Base-by-base conservation (phyloP, 2,113 vertebrate species). In the zebrafish (Danio rerio) region DNA sequence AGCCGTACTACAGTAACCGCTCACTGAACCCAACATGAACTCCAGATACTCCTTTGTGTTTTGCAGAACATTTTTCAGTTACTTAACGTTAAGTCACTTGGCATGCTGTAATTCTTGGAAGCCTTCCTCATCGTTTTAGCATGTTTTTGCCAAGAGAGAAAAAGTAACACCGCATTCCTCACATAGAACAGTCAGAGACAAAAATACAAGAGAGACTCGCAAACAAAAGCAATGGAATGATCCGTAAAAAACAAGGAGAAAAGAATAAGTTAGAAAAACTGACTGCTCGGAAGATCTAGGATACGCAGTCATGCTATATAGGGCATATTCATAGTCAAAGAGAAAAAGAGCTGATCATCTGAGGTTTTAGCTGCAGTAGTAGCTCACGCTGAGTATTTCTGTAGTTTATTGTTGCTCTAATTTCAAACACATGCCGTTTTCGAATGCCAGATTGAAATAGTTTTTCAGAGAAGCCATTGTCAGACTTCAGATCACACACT, bases 131-230 rank as follows among this genome's bases (percentile, higher is more conserved):
- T 85, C 63, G 81, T 78, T 82, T 81, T 76, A 70, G 68, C 55
- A 40, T 81, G 73, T 85, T 83, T 81, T 83, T 84, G 84, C 86
- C 88, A 83, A 76, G 18, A 76, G 68, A 45, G 69, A 40, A 77
- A 82, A 83, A 73, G 42, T 75, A 83, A 85, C 71, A 61, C 56
- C 3, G 7, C 83, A 82, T 89, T 87, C 83, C 75, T 81, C 65
- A 69, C 20, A 82, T 74, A 73, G 86, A 87, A 83, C 66, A 83
- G 72, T 83, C 58, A 84, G 73, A 81, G 69, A 40, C 62, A 70
- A 68, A 75, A 80, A 72, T 70, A 81, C 45, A 80, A 59, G 49
- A 75, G 71, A 72, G 16, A 56, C 68, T 81, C 73, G 75, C 73
- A 68, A 81, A 85, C 68, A 84, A 83, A 81, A 55, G 56, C 80